Evolutionary conservation across 2,113 vertebrate species (phyloP), one percentile per base, ranked within the genome.

Genomic region (Tychaedon coryphoeus): DNA sequence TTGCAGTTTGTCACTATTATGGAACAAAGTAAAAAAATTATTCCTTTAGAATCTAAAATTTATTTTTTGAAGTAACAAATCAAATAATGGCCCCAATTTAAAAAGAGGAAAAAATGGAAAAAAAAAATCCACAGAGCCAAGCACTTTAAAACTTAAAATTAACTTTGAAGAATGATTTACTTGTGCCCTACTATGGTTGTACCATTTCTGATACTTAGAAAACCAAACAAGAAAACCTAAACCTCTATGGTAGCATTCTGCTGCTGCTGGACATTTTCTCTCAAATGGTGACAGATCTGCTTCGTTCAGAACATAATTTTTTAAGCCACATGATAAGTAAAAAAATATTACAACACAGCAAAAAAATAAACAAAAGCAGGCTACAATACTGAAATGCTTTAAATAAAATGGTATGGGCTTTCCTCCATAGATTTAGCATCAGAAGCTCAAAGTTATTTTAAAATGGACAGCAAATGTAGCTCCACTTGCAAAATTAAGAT

Each of bases 111-210:
- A 8, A 69, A 45, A 38, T 16, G 18, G 6, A 50, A 50, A 51
- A 51, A 26, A 48, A 48, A 42, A 38, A 12, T 2, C 23, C 24
- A n/a, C 3, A 12, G 43, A 71, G 2, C 11, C 25, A 5, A 74
- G 34, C 19, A 28, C 20, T 73, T 85, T 26, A 31, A 72, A 74
- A 56, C 7, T 36, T 40, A 19, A 45, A 53, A 74, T 2, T 34
- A 42, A 22, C 11, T 36, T 48, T 38, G 36, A 77, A 85, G 42
- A 56, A 25, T 5, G 2, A 60, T 64, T 90, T 73, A 15, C 28
- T 25, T 22, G 66, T 29, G n/a, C 11, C 0, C 0, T 23, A 5
- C 53, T 19, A 51, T 8, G 13, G 8, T 22, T 43, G 25, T 14
- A 29, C 8, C 0, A 1, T 45, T 85, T 62, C 26, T 45, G 25